Conservation (phyloP, 2,888 invertebrate genomes). For the Buathra laborator region DNA sequence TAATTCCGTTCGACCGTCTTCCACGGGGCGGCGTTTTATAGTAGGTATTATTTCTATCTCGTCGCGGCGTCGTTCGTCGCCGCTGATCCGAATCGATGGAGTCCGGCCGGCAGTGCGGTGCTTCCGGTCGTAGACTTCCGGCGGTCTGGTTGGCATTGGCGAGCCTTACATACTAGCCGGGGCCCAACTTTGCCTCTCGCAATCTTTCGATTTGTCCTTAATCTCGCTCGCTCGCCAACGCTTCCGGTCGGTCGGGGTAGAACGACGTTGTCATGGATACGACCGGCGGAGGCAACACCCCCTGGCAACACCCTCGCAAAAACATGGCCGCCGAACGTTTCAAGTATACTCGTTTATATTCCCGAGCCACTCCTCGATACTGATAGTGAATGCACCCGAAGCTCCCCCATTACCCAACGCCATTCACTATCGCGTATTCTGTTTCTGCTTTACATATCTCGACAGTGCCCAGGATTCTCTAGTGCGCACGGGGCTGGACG, state of each 20-base stretch:
- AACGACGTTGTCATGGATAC: slow-evolving; percentile 81
- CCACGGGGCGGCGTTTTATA: slow-evolving; percentile 5
- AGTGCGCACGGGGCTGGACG: slow-evolving; percentile 56
- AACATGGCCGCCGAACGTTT: slow-evolving; percentile 75
- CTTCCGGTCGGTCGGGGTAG: slow-evolving; percentile 72
- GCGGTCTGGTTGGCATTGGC: slow-evolving; percentile 20
- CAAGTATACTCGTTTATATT: slow-evolving; percentile 59
- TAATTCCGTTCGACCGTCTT: slow-evolving; percentile 39
- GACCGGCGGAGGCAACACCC: slow-evolving; percentile 75
- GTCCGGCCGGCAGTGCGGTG: slow-evolving; percentile 10
- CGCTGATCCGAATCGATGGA: slow-evolving; percentile 49
- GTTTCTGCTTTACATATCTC: slow-evolving; percentile 55
- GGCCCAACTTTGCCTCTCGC: neutral
- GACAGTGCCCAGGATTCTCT: slow-evolving; percentile 39
- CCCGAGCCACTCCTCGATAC: slow-evolving; percentile 56
- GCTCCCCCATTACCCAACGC: slow-evolving; percentile 27
- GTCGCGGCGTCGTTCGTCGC: slow-evolving; percentile 37
- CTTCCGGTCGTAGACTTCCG: slow-evolving; percentile 60
- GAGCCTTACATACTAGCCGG: slow-evolving; percentile 4
- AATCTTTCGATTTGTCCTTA: slow-evolving; percentile 35
- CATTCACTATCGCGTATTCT: slow-evolving; percentile 53
- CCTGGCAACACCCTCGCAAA: slow-evolving; percentile 79
- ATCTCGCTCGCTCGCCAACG: slow-evolving; percentile 66
- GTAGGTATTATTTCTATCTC: slow-evolving; percentile 30
- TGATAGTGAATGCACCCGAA: slow-evolving; percentile 44